Evolutionary conservation across 2,888 invertebrate species (phyloP).

Genomic region (Pheosia gnoma): DNA sequence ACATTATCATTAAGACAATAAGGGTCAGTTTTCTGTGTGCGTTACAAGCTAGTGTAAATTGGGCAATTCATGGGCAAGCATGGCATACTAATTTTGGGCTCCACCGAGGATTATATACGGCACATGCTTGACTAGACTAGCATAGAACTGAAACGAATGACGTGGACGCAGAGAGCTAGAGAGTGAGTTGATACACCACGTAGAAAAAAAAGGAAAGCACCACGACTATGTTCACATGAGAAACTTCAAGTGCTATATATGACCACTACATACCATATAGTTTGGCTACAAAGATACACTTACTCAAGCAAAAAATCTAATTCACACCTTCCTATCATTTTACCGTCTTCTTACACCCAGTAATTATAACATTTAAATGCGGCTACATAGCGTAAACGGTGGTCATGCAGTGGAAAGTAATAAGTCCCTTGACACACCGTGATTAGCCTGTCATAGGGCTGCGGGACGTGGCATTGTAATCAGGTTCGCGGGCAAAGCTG

Average conservation of each 20-base stretch:
- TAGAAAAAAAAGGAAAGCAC: no score
- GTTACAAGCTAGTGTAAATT: no score
- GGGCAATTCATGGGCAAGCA: no score
- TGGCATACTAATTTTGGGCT: no score
- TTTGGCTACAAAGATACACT: neutral
- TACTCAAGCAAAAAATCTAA: neutral
- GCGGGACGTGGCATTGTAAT: slow-evolving; percentile 61
- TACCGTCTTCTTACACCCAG: slow-evolving; percentile 10
- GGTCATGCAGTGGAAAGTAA: slow-evolving; percentile 47
- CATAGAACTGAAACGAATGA: no score
- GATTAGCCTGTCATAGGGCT: slow-evolving; percentile 70
- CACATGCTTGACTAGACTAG: no score
- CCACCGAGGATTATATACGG: no score
- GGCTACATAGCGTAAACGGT: slow-evolving; percentile 39
- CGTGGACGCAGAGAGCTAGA: no score
- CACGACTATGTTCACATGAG: no score
- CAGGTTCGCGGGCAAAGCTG: slow-evolving; percentile 48
- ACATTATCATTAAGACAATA: neutral
- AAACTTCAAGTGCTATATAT: no score
- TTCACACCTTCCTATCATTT: slow-evolving; percentile 25
- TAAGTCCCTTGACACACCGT: slow-evolving; percentile 61
- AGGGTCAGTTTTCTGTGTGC: no score
- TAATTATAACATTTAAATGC: slow-evolving; percentile 42
- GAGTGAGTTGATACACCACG: no score
- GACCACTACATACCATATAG: neutral